These are phyloP conservation scores for Eupithecia vulgata DNA, from an alignment of 2,888 invertebrate species.

Conservation along the genomic window DNA sequence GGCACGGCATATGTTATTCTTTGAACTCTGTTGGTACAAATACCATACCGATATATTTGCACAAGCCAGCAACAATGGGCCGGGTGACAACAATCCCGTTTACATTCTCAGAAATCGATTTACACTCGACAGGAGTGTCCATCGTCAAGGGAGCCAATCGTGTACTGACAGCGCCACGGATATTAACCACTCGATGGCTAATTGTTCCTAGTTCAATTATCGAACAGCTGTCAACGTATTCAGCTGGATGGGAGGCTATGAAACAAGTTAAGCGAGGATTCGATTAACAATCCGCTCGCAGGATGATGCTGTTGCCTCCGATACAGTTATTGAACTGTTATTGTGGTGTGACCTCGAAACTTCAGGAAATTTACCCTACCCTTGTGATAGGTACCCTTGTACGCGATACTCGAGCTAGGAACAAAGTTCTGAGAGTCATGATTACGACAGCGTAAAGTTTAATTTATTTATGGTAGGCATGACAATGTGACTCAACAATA, in stretches of 20 bases:
- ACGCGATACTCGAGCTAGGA: background rate
- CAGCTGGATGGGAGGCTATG: constrained; percentile 53
- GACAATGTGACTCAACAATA: background rate
- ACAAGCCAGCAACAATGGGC: constrained; percentile 13
- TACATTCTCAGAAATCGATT: constrained; percentile 68
- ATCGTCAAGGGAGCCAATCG: constrained; percentile 68
- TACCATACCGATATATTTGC: constrained; percentile 2
- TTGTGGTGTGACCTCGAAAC: constrained; percentile 3
- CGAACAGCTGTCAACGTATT: constrained; percentile 77
- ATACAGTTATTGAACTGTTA: constrained; percentile 9
- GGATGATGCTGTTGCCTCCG: constrained; percentile 35
- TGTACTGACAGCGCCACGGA: constrained; percentile 74
- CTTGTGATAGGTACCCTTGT: constrained; percentile 3
- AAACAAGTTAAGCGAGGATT: constrained; percentile 61
- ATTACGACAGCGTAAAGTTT: background rate
- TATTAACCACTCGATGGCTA: constrained; percentile 81
- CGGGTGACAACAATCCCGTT: constrained; percentile 38
- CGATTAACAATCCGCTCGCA: constrained; percentile 55
- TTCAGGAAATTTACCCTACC: background rate
- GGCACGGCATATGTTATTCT: background rate
- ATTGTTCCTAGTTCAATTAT: constrained; percentile 82
- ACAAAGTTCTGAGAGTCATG: constrained; percentile 10
- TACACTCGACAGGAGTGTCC: constrained; percentile 71
- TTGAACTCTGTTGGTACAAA: background rate
- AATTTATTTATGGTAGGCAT: constrained; percentile 3